These are phyloP conservation scores for Tonatia bakeri DNA, from an alignment of 2,113 vertebrate species.

Conservation along the genomic window DNA sequence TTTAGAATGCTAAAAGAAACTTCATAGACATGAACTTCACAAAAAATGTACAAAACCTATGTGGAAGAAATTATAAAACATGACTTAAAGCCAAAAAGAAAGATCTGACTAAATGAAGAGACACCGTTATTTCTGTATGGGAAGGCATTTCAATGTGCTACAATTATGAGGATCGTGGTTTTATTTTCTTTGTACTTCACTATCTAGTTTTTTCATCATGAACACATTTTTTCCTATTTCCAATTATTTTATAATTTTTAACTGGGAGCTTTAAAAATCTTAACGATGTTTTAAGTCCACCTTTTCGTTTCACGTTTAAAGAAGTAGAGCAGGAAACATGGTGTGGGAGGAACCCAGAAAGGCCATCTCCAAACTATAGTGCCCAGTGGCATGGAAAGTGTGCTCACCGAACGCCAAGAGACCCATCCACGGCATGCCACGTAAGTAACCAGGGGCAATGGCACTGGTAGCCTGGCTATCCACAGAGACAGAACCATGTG, in stretches of 20 bases:
- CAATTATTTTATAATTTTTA: background rate
- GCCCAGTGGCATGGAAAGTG: background rate
- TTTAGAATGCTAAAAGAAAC: background rate
- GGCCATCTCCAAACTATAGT: background rate
- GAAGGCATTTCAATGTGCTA: background rate
- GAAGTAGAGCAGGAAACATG: background rate
- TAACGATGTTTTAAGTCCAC: background rate
- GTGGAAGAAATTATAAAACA: background rate
- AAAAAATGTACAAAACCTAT: background rate
- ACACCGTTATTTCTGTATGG: background rate
- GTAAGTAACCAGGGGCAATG: background rate
- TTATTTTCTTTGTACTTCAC: background rate
- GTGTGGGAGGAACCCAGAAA: background rate
- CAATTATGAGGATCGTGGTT: background rate
- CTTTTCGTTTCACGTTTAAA: background rate
- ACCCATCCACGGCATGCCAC: too few species aligned
- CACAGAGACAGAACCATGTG: background rate
- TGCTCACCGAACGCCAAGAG: background rate
- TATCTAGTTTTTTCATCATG: background rate
- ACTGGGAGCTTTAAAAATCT: background rate
- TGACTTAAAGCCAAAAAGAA: background rate
- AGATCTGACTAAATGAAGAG: background rate
- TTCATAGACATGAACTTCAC: background rate
- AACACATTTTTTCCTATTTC: background rate
- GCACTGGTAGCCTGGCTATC: background rate